phyloP scores from a whole-genome alignment of 2,797 vertebrate species.

The Epinephelus malabaricus region DNA sequence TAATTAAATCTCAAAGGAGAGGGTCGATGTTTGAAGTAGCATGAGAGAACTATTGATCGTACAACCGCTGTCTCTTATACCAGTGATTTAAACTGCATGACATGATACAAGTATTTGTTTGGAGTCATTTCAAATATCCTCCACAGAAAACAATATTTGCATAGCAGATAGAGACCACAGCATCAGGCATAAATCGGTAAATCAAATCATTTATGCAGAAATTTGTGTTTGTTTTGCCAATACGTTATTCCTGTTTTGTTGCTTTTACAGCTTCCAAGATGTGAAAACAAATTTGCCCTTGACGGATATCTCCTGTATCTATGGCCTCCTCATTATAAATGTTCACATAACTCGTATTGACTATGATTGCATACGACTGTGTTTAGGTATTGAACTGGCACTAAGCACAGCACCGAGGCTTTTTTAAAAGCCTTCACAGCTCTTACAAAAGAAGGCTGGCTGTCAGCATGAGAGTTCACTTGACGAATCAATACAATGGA shows the following conservation, averaged over 20 bases:
- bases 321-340: constrained; percentile 11
- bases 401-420: constrained; percentile 20
- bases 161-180: not conserved
- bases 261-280: constrained; percentile 9
- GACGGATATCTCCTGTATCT: constrained; percentile 3
- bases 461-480: constrained; percentile 60
- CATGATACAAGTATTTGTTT: constrained; percentile 52
- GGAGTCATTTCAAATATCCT: constrained; percentile 43
- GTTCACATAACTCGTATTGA: constrained; percentile 26
- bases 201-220: not conserved
- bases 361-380: constrained; percentile 15
- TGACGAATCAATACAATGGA: constrained; percentile 62
- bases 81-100: constrained; percentile 53
- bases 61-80: constrained; percentile 51
- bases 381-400: constrained; percentile 31
- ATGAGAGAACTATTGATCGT: constrained; percentile 75
- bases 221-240: not conserved
- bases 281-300: constrained; percentile 19
- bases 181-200: not conserved
- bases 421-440: constrained; percentile 50
- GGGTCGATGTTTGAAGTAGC: constrained; percentile 78
- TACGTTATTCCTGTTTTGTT: not conserved
- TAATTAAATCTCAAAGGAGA: constrained; percentile 83
- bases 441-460: constrained; percentile 42
- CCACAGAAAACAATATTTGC: constrained; percentile 24